Percentiles rank a stretch among this genome's conserved stretches.
Evolutionary conservation across 1,140 invertebrate species (phyloP).

Genomic region (Vollenhovia emeryi): DNA sequence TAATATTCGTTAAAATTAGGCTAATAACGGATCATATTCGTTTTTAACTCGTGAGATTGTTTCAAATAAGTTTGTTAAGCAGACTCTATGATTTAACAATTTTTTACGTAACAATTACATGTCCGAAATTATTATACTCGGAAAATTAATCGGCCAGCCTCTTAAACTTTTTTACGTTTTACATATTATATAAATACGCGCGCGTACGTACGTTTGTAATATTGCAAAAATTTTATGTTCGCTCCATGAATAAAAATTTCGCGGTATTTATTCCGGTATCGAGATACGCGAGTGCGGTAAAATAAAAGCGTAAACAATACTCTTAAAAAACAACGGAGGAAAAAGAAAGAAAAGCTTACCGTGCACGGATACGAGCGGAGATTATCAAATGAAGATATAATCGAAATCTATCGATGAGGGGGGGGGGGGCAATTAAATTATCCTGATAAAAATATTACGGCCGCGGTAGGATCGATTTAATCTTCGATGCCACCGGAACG

Average conservation of each 20-base stretch:
- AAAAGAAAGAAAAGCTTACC: background rate
- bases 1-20: constrained; percentile 10
- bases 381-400: constrained; percentile 4
- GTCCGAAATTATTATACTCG: background rate
- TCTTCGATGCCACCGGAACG: constrained; percentile 29
- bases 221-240: constrained; percentile 1
- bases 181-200: background rate
- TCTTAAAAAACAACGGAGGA: background rate
- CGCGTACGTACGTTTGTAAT: background rate
- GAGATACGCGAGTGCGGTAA: background rate
- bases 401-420: constrained; percentile 3
- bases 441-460: constrained; percentile 45
- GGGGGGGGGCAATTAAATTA: constrained; percentile 29
- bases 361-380: background rate
- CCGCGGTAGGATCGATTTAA: constrained; percentile 35
- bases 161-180: background rate
- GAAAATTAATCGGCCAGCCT: background rate
- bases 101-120: background rate
- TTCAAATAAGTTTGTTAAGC: background rate
- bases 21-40: background rate
- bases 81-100: background rate
- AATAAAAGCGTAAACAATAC: constrained; percentile 7
- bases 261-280: constrained; percentile 8
- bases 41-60: background rate
- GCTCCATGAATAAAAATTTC: background rate